Conservation (phyloP, 2,888 invertebrate genomes). For the Cistogaster globosa region DNA sequence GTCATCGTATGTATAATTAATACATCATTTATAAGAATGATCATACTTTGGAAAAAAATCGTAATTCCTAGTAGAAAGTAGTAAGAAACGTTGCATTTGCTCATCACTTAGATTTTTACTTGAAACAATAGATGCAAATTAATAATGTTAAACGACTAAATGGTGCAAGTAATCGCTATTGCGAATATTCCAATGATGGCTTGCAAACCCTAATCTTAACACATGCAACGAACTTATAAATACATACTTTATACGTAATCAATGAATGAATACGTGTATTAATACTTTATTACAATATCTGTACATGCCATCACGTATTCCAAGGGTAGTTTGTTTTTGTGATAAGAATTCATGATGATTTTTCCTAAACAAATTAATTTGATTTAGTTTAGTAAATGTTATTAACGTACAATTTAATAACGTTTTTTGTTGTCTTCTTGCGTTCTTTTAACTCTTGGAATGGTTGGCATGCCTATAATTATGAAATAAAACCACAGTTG, state of each 20-base stretch:
- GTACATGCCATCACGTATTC: constrained; percentile 51
- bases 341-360: constrained; percentile 60
- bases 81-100: too few species aligned
- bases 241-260: not conserved
- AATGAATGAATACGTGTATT: constrained; percentile 3
- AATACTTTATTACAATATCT: constrained; percentile 22
- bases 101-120: too few species aligned
- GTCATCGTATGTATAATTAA: too few species aligned
- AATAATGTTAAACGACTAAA: too few species aligned
- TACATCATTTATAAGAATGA: too few species aligned
- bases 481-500: constrained; percentile 57
- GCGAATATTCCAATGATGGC: too few species aligned
- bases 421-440: constrained; percentile 21
- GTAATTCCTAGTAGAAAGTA: too few species aligned
- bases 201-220: too few species aligned
- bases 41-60: too few species aligned
- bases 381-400: constrained; percentile 57
- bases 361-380: constrained; percentile 66
- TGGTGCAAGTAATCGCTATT: too few species aligned
- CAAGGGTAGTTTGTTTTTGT: constrained; percentile 45
- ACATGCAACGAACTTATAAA: not conserved
- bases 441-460: constrained; percentile 20
- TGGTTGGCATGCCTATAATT: constrained; percentile 46
- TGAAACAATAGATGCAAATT: too few species aligned
- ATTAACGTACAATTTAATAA: constrained; percentile 62